Conservation (phyloP, 2,113 vertebrate genomes). For the Indri indri region DNA sequence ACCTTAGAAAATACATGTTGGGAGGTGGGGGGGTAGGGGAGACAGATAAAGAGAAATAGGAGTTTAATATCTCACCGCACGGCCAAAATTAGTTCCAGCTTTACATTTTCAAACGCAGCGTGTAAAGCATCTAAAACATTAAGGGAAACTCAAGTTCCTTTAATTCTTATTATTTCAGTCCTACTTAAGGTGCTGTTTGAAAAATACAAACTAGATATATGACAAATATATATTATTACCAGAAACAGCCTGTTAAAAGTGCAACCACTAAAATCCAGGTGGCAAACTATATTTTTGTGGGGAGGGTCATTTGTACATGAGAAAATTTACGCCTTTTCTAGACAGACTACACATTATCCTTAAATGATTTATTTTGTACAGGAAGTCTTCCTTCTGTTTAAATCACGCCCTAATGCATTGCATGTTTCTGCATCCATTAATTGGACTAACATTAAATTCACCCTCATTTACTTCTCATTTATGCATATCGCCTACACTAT, state of each 20-base stretch:
- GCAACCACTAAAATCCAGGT: background rate
- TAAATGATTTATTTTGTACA: background rate
- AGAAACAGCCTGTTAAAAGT: background rate
- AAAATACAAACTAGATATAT: background rate
- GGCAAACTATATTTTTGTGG: background rate
- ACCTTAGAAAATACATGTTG: conserved; percentile 1
- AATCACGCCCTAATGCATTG: background rate
- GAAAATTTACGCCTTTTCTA: background rate
- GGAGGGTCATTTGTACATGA: background rate
- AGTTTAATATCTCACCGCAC: background rate
- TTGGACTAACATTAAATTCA: background rate
- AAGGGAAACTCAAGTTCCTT: conserved; percentile 2
- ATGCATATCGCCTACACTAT: background rate
- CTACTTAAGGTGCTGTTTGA: background rate
- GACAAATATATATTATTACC: background rate
- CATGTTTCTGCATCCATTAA: conserved; percentile 29
- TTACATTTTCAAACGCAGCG: background rate
- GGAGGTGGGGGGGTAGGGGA: too few relatives aligned
- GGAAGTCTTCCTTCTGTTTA: background rate
- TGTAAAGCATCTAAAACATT: background rate
- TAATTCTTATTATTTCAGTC: background rate
- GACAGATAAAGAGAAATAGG: background rate
- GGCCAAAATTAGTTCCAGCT: background rate
- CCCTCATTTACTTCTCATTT: background rate
- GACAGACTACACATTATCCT: background rate